Percentiles rank a stretch among this genome's conserved stretches.
phyloP scores from a whole-genome alignment of 2,797 vertebrate genomes.

The Crenuchus spilurus region DNA sequence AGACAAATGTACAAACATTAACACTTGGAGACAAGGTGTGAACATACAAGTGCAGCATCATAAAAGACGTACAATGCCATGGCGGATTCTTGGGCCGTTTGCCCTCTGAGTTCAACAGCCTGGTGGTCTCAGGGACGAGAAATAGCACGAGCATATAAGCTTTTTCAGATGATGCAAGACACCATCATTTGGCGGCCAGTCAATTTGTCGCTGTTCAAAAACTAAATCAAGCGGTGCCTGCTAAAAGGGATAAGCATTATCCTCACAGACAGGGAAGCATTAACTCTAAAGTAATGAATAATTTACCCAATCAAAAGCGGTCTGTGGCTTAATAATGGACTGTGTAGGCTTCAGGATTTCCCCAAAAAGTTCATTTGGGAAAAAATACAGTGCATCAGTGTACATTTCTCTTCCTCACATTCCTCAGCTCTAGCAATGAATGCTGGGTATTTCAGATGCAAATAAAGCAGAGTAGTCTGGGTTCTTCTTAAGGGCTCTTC shows the following conservation, averaged over 20 bases:
- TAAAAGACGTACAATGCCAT: neutral
- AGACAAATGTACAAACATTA: neutral
- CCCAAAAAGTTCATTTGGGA: neutral
- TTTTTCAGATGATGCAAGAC: constrained; percentile 11
- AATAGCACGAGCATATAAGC: neutral
- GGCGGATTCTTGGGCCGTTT: neutral
- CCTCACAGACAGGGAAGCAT: neutral
- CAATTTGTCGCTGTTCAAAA: constrained; percentile 12
- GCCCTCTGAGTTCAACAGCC: neutral
- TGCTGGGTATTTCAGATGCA: neutral
- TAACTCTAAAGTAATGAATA: constrained; percentile 12
- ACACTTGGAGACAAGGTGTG: neutral
- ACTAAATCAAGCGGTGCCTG: neutral
- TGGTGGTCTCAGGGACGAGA: neutral
- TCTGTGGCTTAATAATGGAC: constrained; percentile 5
- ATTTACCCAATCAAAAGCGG: neutral
- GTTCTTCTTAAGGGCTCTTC: neutral
- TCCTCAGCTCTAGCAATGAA: neutral
- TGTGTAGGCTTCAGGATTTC: neutral
- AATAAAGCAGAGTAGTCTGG: neutral
- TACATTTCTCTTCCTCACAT: neutral
- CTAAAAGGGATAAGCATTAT: constrained; percentile 18
- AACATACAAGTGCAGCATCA: neutral
- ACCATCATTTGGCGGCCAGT: neutral
- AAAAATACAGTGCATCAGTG: neutral